phyloP scores from a whole-genome alignment of 2,113 vertebrate genomes.

The Sprattus sprattus region DNA sequence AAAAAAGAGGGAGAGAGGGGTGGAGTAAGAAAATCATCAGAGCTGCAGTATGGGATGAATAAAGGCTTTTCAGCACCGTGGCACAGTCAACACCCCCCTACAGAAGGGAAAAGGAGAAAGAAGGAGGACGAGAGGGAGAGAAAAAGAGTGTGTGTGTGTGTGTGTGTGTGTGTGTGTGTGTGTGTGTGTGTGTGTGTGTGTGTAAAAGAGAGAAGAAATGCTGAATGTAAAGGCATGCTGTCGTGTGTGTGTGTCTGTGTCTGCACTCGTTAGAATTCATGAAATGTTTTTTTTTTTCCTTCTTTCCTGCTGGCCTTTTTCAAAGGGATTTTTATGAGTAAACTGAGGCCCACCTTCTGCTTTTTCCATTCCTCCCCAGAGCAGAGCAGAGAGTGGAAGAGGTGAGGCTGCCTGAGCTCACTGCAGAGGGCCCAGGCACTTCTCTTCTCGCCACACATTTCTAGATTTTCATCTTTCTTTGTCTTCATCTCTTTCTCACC shows the following conservation, averaged over 20 bases:
- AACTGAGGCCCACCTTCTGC: constrained; percentile 52
- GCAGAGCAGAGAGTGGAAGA: constrained; percentile 30
- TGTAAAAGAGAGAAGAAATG: background rate
- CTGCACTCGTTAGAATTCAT: constrained; percentile 14
- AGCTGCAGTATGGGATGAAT: constrained; percentile 60
- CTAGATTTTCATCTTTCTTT: constrained; percentile 17
- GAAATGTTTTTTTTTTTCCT: background rate
- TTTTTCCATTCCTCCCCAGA: constrained; percentile 47
- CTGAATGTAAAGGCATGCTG: constrained; percentile 6
- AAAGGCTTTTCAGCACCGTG: constrained; percentile 45
- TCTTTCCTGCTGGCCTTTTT: constrained; percentile 37
- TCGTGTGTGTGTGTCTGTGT: constrained; percentile 14
- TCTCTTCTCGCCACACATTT: constrained; percentile 24
- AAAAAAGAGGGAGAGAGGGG: constrained; percentile 21
- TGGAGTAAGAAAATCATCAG: constrained; percentile 42
- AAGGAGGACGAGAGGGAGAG: background rate
- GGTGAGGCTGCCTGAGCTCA: constrained; percentile 46
- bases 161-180: background rate
- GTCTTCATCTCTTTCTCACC: background rate
- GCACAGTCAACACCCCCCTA: constrained; percentile 42
- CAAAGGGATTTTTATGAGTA: constrained; percentile 51
- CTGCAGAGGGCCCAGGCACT: constrained; percentile 24
- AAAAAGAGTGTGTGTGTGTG: constrained; percentile 28
- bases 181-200: background rate
- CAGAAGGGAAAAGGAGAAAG: background rate